A percentile compares a stretch with the other conserved stretches of the same genome.
phyloP scores from a whole-genome alignment of 1,140 invertebrate species.

The Neodiprion lecontei region DNA sequence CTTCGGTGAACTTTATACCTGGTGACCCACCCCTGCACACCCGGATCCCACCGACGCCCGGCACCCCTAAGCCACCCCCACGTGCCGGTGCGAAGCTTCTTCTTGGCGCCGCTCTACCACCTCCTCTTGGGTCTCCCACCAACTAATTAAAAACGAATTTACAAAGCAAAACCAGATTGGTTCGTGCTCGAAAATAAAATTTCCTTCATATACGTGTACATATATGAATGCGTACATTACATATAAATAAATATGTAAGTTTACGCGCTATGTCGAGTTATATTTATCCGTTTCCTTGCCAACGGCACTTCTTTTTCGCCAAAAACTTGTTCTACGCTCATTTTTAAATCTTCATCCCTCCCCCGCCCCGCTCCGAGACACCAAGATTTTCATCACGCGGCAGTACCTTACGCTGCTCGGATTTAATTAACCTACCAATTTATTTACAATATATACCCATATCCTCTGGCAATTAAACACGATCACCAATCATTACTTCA shows the following conservation, averaged over 20 bases:
- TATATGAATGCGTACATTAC: too few species aligned
- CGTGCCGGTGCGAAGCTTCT: constrained; percentile 6
- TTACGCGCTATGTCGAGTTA: too few species aligned
- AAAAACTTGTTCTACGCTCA: too few species aligned
- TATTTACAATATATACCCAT: too few species aligned
- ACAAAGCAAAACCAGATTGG: constrained; percentile 8
- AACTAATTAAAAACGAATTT: constrained; percentile 24
- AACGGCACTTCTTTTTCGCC: too few species aligned
- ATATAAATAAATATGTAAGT: too few species aligned
- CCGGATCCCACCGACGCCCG: constrained; percentile 8
- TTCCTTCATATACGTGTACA: neutral
- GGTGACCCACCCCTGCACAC: neutral
- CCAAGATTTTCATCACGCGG: neutral
- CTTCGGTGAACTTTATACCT: constrained; percentile 5
- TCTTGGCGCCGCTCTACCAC: constrained; percentile 16
- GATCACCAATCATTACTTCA: too few species aligned
- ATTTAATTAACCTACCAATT: too few species aligned
- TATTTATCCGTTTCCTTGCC: too few species aligned
- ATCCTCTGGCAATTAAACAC: too few species aligned
- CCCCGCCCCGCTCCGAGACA: neutral
- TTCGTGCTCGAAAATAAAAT: constrained; percentile 5
- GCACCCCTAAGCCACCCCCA: constrained; percentile 10
- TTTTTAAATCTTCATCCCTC: constrained; percentile 9
- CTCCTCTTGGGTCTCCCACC: constrained; percentile 1
- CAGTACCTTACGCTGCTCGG: too few species aligned